Conservation (phyloP, 2,797 vertebrate species). For the Epinephelus coioides region DNA sequence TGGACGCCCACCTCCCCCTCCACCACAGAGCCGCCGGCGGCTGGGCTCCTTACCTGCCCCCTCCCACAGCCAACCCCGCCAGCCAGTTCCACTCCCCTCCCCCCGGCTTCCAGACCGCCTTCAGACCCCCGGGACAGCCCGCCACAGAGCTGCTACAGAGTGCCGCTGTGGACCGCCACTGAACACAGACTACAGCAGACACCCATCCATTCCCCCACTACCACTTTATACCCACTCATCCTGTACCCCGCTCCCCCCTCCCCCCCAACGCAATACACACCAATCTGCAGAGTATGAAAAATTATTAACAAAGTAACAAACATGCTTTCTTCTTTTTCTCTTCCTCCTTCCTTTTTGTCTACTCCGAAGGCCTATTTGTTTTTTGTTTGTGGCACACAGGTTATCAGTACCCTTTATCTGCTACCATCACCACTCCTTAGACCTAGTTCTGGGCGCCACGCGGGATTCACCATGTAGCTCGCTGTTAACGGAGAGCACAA, state of each 20-base stretch:
- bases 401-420: constrained; percentile 71
- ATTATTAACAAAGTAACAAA: constrained; percentile 87
- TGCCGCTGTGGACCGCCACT: constrained; percentile 97
- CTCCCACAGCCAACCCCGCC: constrained; percentile 92
- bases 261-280: constrained; percentile 75
- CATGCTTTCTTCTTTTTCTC: constrained; percentile 85
- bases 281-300: constrained; percentile 86
- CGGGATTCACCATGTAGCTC: constrained; percentile 65
- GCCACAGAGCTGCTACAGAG: constrained; percentile 99
- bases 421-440: constrained; percentile 77
- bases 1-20: constrained; percentile 91
- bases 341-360: constrained; percentile 74
- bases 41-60: constrained; percentile 93
- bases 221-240: constrained; percentile 79
- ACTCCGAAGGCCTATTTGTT: constrained; percentile 75
- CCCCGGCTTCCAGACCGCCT: constrained; percentile 98
- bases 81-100: constrained; percentile 97
- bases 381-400: constrained; percentile 77
- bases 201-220: constrained; percentile 72
- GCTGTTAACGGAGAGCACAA: constrained; percentile 64
- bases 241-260: constrained; percentile 49
- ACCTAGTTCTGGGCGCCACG: constrained; percentile 61
- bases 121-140: constrained; percentile 98
- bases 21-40: constrained; percentile 96
- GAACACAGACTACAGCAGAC: constrained; percentile 88